These are phyloP conservation scores for Erinaceus europaeus DNA, from an alignment of 2,113 vertebrate species.

Conservation along the genomic window DNA sequence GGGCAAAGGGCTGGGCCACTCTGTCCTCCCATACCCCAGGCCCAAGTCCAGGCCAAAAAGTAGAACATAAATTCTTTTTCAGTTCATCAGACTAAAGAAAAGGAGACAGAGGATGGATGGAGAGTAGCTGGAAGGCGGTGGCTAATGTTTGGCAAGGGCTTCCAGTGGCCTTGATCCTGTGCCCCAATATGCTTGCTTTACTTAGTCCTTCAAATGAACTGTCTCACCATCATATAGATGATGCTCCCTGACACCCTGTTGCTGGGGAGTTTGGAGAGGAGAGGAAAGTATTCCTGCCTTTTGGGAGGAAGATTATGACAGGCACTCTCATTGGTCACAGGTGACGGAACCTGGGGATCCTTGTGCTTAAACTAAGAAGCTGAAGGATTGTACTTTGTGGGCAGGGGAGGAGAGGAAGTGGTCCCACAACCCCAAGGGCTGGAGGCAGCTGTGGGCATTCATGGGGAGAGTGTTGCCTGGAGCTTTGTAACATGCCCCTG, in stretches of 20 bases:
- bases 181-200: background rate
- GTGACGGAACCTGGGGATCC: background rate
- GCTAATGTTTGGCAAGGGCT: background rate
- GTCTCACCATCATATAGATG: too few species aligned
- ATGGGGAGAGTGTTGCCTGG: too few species aligned
- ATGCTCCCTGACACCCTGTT: too few species aligned
- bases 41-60: background rate
- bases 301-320: fast-evolving
- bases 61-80: background rate
- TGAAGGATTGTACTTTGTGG: background rate
- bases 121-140: too few species aligned
- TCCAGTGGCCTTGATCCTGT: background rate
- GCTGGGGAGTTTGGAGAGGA: background rate
- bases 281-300: background rate
- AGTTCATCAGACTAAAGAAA: background rate
- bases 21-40: fast-evolving
- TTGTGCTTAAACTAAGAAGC: background rate
- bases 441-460: too few species aligned
- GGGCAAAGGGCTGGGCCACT: background rate
- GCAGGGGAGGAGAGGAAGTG: too few species aligned
- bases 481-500: too few species aligned
- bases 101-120: too few species aligned
- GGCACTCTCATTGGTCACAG: background rate
- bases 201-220: background rate
- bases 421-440: fast-evolving